A percentile compares a stretch with the other conserved stretches of the same genome.
These are phyloP conservation scores for Cyprinodon brontotheroides DNA, from an alignment of 2,113 vertebrate species.

Conservation along the genomic window DNA sequence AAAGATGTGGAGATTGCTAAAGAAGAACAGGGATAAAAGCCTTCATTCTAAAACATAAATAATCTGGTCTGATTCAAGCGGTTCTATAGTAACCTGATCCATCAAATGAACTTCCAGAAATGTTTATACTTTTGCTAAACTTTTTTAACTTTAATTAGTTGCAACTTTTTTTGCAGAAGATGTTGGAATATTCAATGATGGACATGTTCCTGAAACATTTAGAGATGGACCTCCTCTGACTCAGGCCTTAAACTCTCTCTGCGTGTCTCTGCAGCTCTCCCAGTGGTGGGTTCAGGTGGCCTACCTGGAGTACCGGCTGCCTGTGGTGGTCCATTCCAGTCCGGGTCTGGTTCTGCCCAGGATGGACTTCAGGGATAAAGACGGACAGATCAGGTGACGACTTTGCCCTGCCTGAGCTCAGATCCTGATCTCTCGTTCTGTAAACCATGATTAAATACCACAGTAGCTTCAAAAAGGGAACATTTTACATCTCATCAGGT, in stretches of 20 bases:
- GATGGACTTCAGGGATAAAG: constrained; percentile 14
- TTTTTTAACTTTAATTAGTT: no score
- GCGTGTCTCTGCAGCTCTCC: constrained; percentile 81
- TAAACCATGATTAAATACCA: no score
- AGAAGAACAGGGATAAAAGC: neutral
- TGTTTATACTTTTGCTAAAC: no score
- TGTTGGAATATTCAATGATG: no score
- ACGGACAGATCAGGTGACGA: constrained; percentile 22
- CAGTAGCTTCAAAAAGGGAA: no score
- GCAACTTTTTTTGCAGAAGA: no score
- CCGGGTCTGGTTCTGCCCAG: neutral
- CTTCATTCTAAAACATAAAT: neutral
- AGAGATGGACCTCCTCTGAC: neutral
- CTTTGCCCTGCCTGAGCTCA: no score
- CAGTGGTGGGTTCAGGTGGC: constrained; percentile 96
- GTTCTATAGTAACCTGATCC: neutral
- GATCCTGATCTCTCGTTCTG: no score
- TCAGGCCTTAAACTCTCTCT: neutral
- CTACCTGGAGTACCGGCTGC: constrained; percentile 91
- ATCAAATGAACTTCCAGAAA: no score
- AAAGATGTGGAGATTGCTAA: no score
- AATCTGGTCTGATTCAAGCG: neutral
- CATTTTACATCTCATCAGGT: no score
- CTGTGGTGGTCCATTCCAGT: constrained; percentile 75
- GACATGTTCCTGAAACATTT: neutral